Percentiles rank a stretch among this genome's conserved stretches.
These are phyloP conservation scores for Stenolophus ochropezus DNA, from an alignment of 2,888 invertebrate species.

Conservation along the genomic window DNA sequence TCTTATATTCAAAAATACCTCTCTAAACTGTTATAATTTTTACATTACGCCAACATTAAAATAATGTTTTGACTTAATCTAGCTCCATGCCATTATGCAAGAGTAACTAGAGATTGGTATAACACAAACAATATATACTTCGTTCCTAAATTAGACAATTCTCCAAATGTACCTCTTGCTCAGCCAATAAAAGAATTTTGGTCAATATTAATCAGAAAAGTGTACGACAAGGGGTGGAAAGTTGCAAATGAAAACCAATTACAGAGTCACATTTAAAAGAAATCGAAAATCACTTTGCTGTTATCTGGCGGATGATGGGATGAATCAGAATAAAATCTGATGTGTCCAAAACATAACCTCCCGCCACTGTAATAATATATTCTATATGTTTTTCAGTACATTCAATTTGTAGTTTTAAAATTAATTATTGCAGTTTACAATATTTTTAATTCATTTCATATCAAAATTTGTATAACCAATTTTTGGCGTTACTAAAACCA, in stretches of 20 bases:
- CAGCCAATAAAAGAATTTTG: slow-evolving; percentile 55
- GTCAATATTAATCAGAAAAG: slow-evolving; percentile 27
- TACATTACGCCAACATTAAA: not conserved
- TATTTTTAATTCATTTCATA: too few relatives aligned
- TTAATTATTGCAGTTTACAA: too few relatives aligned
- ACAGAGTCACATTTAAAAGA: not conserved
- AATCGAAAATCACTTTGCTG: not conserved
- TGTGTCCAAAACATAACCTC: too few relatives aligned
- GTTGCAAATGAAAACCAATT: slow-evolving; percentile 16
- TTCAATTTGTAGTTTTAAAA: too few relatives aligned
- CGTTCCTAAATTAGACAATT: slow-evolving; percentile 55
- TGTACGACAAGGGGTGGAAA: slow-evolving; percentile 53
- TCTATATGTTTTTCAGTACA: too few relatives aligned
- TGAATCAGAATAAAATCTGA: not conserved
- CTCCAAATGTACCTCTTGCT: slow-evolving; percentile 53
- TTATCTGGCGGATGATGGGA: not conserved
- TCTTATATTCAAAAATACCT: not conserved
- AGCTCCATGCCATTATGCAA: slow-evolving; percentile 45
- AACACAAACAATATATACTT: slow-evolving; percentile 16
- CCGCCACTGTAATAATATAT: too few relatives aligned
- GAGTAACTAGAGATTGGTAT: not conserved
- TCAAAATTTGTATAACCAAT: too few relatives aligned
- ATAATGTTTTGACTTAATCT: slow-evolving; percentile 50
- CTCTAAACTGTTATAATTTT: slow-evolving; percentile 15
- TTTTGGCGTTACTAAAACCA: too few relatives aligned